These are phyloP conservation scores for Hypomecis punctinalis DNA, from an alignment of 2,888 invertebrate species.

Conservation along the genomic window DNA sequence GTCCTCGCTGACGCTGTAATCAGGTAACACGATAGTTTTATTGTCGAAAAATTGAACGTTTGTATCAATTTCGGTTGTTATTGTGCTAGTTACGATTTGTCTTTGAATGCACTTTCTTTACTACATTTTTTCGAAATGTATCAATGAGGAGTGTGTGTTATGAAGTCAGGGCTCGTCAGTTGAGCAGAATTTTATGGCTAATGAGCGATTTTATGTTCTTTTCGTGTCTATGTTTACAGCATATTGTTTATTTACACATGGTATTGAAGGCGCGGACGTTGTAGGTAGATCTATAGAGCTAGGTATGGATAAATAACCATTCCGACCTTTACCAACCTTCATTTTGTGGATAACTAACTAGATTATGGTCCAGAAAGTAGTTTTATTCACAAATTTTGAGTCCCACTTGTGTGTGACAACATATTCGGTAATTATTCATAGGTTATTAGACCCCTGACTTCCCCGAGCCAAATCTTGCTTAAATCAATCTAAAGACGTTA, in stretches of 20 bases:
- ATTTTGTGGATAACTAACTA: neutral
- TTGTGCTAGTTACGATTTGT: conserved; percentile 37
- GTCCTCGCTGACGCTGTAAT: conserved; percentile 57
- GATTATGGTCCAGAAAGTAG: neutral
- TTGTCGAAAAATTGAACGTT: conserved; percentile 32
- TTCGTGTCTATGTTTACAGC: conserved; percentile 77
- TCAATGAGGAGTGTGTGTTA: conserved; percentile 16
- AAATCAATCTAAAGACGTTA: too few relatives aligned
- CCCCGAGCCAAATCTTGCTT: too few relatives aligned
- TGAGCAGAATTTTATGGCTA: conserved; percentile 62
- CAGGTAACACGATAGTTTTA: conserved; percentile 60
- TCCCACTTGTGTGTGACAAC: too few relatives aligned
- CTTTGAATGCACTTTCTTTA: conserved; percentile 45
- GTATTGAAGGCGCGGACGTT: conserved; percentile 54
- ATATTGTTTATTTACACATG: conserved; percentile 81
- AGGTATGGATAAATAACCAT: neutral
- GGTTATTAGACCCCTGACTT: too few relatives aligned
- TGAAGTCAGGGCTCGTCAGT: conserved; percentile 40
- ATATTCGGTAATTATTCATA: too few relatives aligned
- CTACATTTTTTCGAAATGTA: conserved; percentile 50
- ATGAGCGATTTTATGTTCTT: conserved; percentile 70
- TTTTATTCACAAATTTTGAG: neutral
- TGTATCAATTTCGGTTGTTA: conserved; percentile 37
- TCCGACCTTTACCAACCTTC: conserved; percentile 7
- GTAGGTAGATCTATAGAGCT: neutral